phyloP scores from a whole-genome alignment of 1,140 invertebrate genomes.

The Neuroterus valhalla region DNA sequence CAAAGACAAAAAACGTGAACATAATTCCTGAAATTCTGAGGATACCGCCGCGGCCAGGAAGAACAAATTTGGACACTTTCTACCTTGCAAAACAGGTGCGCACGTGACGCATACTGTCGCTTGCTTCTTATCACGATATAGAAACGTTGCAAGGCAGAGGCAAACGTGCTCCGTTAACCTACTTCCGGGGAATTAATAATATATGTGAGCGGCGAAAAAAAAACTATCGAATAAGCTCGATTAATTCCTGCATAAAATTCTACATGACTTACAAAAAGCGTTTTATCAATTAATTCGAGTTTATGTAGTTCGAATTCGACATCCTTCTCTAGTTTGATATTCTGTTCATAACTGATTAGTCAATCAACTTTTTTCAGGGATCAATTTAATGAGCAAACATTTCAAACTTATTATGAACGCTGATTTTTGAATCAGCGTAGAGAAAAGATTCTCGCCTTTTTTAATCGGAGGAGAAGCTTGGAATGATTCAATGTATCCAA shows the following conservation, averaged over 20 bases:
- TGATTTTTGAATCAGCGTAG: too few species aligned
- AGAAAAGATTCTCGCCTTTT: too few species aligned
- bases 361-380: not conserved
- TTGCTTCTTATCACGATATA: conserved; percentile 63
- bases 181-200: conserved; percentile 43
- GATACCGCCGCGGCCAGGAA: conserved; percentile 33
- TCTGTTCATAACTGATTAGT: not conserved
- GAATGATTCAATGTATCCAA: too few species aligned
- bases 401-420: too few species aligned
- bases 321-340: too few species aligned
- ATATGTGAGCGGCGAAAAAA: not conserved
- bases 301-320: not conserved
- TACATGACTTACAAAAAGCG: not conserved
- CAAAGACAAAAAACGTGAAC: not conserved
- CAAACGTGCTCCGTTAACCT: conserved; percentile 53
- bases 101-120: conserved; percentile 54
- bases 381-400: not conserved
- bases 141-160: conserved; percentile 57
- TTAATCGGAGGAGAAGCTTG: too few species aligned
- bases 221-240: conserved; percentile 8
- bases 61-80: conserved; percentile 70
- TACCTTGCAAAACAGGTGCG: conserved; percentile 60
- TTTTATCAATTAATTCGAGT: not conserved
- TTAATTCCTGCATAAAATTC: not conserved
- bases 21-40: conserved; percentile 21